Base-by-base conservation (phyloP, 1,140 invertebrate species). In the Brachionus rubens region DNA sequence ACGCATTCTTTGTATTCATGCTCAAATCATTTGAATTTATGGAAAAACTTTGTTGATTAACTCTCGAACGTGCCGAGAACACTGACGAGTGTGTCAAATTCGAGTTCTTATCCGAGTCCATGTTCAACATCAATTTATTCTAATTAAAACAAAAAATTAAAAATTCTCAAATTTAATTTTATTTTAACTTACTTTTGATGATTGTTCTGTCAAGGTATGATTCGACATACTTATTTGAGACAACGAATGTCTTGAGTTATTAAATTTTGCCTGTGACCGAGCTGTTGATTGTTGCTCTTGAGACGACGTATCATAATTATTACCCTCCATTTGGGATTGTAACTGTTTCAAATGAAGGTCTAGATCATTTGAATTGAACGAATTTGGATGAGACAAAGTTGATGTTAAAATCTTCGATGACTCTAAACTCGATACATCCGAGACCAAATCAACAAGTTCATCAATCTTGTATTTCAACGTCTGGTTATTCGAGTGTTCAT, bases 11-110 rank as follows among this genome's bases (percentile, higher is more conserved):
- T 12, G 59, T 65, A 41, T 65, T 65, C 12, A 43, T 24, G 7
- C 59, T 65, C 36, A 65, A 43, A 2, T 36, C 59, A 40, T 65
- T 65, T 65, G 59, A 65, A n/a, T 65, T 65, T 2, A 65, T 65
- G 19, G 36, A 43, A 24, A 65, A 26, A 46, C 59, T 65, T n/a
- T 65, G 59, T 24, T 65, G 59, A 65, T 65, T 59, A 19, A 59
- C 36, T 40, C 16, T n/a, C 2, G 54, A 59, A 16, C 54, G 7
- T 26, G 33, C 24, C 9, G 59, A 65, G 43, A 43, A 43, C 1
- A 43, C 33, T 7, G 59, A 65, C 10, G 59, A 65, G 24, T 41
- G 33, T n/a, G 59, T 65, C 19, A 65, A 43, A 46, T 65, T 65
- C 24, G 33, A 43, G 24, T 10, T 14, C 24, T 65, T 21, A 12